These are phyloP conservation scores for Dolichallabes microphthalmus DNA, from an alignment of 2,113 vertebrate genomes.

Conservation along the genomic window DNA sequence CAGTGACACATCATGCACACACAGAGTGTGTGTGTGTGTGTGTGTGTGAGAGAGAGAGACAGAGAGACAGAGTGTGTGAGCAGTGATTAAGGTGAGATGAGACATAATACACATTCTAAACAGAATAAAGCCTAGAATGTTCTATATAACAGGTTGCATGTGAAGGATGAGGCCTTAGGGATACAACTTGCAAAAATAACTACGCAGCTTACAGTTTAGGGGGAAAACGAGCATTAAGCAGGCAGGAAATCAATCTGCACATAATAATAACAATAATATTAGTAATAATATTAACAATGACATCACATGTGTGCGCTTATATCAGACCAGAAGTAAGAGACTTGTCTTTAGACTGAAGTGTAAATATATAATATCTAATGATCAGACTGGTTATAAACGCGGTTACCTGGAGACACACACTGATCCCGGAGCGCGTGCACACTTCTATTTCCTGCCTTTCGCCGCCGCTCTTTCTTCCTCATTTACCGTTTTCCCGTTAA, in stretches of 20 bases:
- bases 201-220: background rate
- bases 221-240: background rate
- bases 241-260: background rate
- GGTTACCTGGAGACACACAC: background rate
- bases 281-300: background rate
- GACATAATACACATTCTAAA: background rate
- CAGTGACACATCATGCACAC: background rate
- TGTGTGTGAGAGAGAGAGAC: background rate
- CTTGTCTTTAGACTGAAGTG: background rate
- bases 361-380: background rate
- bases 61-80: background rate
- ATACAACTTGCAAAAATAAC: background rate
- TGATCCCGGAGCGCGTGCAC: background rate
- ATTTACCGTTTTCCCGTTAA: constrained; percentile 16
- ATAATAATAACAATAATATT: too few relatives aligned
- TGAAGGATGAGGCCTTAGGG: background rate
- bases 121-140: background rate
- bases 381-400: background rate
- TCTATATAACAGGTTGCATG: background rate
- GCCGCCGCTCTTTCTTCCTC: background rate
- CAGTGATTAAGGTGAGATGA: background rate
- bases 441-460: background rate
- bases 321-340: background rate
- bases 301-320: background rate
- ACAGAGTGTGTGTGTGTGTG: background rate